These are phyloP conservation scores for Idaea straminata DNA, from an alignment of 2,888 invertebrate genomes.

Conservation along the genomic window DNA sequence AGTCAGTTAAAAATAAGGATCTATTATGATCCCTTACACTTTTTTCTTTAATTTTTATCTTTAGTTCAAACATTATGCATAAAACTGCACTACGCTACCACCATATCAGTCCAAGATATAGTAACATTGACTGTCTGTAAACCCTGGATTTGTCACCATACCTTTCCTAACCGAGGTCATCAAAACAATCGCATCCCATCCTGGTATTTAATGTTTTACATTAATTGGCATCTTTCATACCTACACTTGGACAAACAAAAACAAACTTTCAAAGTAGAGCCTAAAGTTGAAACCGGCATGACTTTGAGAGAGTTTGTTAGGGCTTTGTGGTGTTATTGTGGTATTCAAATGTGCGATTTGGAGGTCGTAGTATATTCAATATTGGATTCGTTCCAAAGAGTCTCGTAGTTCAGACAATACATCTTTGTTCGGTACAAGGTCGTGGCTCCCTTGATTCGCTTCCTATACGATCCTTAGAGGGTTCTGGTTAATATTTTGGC, in stretches of 20 bases:
- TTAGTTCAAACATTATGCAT: conserved; percentile 27
- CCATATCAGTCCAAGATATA: conserved; percentile 40
- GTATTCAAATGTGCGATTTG: conserved; percentile 76
- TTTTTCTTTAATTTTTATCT: neutral
- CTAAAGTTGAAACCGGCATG: conserved; percentile 21
- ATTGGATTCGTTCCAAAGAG: conserved; percentile 77
- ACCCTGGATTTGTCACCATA: conserved; percentile 60
- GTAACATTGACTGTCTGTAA: conserved; percentile 62
- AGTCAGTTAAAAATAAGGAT: neutral
- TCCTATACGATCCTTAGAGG: conserved; percentile 32
- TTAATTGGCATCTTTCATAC: conserved; percentile 54
- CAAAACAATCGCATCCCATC: conserved; percentile 66
- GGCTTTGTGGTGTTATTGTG: conserved; percentile 32
- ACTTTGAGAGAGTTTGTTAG: conserved; percentile 23
- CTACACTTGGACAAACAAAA: conserved; percentile 22
- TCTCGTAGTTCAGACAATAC: conserved; percentile 65
- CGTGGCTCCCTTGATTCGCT: conserved; percentile 51
- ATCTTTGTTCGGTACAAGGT: conserved; percentile 71
- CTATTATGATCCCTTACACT: neutral
- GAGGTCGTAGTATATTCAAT: conserved; percentile 70
- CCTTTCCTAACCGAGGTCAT: conserved; percentile 71
- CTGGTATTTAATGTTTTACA: conserved; percentile 56
- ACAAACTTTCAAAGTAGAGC: conserved; percentile 14
- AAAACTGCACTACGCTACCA: conserved; percentile 37
- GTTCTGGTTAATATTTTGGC: conserved; percentile 42